These are phyloP conservation scores for Psittacara wagleri DNA, from an alignment of 2,113 vertebrate genomes.

Conservation along the genomic window DNA sequence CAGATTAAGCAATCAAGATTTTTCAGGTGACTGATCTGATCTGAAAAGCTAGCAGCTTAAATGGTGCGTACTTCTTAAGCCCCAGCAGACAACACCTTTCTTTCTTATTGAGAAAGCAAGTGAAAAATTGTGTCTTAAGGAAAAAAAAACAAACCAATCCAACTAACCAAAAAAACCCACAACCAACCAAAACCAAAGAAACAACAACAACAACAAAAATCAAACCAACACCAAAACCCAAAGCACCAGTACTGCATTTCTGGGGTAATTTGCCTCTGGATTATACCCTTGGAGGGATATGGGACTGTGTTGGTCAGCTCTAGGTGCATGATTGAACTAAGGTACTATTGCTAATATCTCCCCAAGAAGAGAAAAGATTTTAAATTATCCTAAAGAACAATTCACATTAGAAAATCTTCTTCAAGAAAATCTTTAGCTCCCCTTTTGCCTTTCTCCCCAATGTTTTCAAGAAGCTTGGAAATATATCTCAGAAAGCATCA, in stretches of 20 bases:
- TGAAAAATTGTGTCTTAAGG: neutral
- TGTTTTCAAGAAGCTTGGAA: neutral
- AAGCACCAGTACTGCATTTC: neutral
- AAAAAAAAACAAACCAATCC: neutral
- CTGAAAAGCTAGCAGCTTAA: neutral
- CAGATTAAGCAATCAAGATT: neutral
- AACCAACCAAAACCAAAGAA: neutral
- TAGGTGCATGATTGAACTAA: neutral
- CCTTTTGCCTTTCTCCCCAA: neutral
- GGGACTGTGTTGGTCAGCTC: neutral
- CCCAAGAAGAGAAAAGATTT: neutral
- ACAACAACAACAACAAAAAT: neutral
- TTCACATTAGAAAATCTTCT: neutral
- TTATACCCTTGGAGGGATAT: neutral
- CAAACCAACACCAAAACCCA: neutral
- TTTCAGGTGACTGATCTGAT: neutral
- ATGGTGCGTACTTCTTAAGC: neutral
- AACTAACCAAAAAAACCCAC: neutral
- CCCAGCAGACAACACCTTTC: fast-evolving
- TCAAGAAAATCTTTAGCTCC: neutral
- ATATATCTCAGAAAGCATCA: neutral
- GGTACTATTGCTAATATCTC: neutral
- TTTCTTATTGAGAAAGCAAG: neutral
- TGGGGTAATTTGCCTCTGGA: neutral
- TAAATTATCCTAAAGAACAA: neutral